Evolutionary conservation across 2,113 vertebrate genomes (phyloP).

Genomic region (Blennius ocellaris): DNA sequence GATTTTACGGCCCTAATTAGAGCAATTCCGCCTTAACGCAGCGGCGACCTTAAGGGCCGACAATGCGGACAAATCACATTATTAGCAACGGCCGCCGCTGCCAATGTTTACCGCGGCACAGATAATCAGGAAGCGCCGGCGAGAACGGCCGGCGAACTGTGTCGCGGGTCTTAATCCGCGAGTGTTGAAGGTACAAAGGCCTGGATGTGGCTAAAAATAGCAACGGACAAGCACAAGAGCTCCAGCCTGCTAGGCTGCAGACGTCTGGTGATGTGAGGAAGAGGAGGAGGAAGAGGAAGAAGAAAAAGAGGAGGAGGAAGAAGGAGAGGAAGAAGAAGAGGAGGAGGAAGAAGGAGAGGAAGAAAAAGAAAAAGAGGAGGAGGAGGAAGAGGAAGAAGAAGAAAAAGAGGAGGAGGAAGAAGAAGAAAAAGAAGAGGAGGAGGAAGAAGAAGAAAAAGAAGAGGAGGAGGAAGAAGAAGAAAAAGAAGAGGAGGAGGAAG

Average conservation of each 20-base stretch:
- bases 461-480: no score
- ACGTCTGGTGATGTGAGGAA: background rate
- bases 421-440: no score
- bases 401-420: no score
- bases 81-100: slow-evolving; percentile 28
- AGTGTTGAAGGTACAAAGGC: slow-evolving; percentile 3
- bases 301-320: no score
- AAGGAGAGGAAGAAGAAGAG: no score
- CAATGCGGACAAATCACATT: slow-evolving; percentile 57
- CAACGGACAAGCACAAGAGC: background rate
- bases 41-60: slow-evolving; percentile 48
- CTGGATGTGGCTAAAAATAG: slow-evolving; percentile 15
- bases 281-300: no score
- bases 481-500: no score
- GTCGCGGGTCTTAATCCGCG: background rate
- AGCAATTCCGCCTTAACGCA: slow-evolving; percentile 34
- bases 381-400: no score
- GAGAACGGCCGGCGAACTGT: slow-evolving; percentile 14
- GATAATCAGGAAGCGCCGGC: slow-evolving; percentile 31
- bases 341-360: no score
- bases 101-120: slow-evolving; percentile 42
- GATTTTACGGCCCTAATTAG: slow-evolving; percentile 35
- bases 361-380: no score
- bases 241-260: slow-evolving; percentile 4
- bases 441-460: no score